phyloP scores from a whole-genome alignment of 2,113 vertebrate genomes.

The Pristiophorus japonicus region DNA sequence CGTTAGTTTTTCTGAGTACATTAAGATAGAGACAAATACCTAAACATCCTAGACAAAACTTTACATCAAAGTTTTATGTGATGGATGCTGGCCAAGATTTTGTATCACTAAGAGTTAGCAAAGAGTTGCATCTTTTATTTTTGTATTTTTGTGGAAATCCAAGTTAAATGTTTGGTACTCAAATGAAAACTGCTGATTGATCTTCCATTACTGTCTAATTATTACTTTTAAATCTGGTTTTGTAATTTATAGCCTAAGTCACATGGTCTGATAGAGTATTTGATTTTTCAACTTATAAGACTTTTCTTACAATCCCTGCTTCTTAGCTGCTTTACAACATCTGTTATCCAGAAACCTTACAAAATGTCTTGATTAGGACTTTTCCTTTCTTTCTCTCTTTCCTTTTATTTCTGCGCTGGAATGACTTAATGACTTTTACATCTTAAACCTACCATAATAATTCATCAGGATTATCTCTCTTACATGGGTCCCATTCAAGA shows the following conservation, averaged over 20 bases:
- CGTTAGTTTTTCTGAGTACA: neutral
- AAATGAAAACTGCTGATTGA: neutral
- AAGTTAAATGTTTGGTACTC: neutral
- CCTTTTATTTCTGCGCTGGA: neutral
- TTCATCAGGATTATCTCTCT: constrained; percentile 2
- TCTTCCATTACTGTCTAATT: neutral
- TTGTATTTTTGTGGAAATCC: neutral
- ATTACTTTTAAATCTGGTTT: neutral
- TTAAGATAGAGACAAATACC: neutral
- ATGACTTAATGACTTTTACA: neutral
- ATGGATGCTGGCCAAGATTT: neutral
- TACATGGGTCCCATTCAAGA: neutral
- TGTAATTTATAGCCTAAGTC: neutral
- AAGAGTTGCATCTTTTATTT: neutral
- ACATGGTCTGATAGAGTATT: neutral
- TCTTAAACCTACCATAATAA: neutral
- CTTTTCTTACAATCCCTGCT: neutral
- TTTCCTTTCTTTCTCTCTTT: neutral
- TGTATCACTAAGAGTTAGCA: neutral
- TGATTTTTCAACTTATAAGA: neutral
- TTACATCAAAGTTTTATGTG: neutral
- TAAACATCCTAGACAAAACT: neutral
- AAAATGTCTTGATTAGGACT: neutral
- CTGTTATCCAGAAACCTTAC: neutral
- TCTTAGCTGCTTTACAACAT: neutral